These are phyloP conservation scores for Gymnothorax reevesii DNA, from an alignment of 2,797 vertebrate genomes.

Conservation along the genomic window DNA sequence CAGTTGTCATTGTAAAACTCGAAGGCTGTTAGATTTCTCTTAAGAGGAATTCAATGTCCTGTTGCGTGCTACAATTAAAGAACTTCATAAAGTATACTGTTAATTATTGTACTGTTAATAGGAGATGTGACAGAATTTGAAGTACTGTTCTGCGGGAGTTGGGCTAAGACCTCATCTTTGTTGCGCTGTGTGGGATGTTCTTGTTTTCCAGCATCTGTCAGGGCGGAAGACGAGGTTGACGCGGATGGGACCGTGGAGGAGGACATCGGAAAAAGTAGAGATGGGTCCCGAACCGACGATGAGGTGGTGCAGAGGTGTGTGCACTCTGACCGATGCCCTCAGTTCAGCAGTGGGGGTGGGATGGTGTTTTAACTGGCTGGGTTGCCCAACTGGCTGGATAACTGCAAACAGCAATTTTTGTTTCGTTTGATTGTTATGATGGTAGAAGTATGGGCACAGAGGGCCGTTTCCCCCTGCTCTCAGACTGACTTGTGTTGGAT, in stretches of 20 bases:
- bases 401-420: too few relatives aligned
- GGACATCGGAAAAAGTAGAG: constrained; percentile 93
- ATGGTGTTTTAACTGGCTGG: too few relatives aligned
- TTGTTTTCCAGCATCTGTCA: constrained; percentile 75
- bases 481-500: neutral
- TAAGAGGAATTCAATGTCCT: neutral
- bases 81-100: neutral
- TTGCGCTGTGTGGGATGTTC: neutral
- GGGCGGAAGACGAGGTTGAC: constrained; percentile 84
- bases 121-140: neutral
- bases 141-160: neutral
- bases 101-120: too few relatives aligned
- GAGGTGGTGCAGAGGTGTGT: constrained; percentile 91
- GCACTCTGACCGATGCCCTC: neutral
- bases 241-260: constrained; percentile 89
- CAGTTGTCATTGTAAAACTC: neutral
- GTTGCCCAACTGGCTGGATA: too few relatives aligned
- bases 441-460: neutral
- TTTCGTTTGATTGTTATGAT: too few relatives aligned
- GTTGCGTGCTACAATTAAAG: neutral
- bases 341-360: too few relatives aligned
- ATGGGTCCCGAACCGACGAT: constrained; percentile 93
- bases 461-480: neutral
- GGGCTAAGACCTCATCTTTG: neutral
- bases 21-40: neutral